Percentiles rank a stretch among this genome's conserved stretches.
phyloP scores from a whole-genome alignment of 2,797 vertebrate genomes.

The Hippoglossus hippoglossus region DNA sequence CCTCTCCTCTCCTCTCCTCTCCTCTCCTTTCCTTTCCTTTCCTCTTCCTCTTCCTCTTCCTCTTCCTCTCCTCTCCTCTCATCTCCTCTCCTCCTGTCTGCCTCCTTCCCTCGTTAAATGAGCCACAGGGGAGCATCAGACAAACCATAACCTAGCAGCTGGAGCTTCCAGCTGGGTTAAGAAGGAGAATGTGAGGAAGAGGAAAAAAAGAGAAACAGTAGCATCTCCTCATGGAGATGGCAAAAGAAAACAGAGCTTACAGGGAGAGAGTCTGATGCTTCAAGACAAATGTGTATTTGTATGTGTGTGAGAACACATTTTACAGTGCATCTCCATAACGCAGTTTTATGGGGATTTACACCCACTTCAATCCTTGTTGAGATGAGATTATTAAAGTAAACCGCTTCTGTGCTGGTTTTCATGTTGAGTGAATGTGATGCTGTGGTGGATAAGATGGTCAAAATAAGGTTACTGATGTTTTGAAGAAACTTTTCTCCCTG shows the following conservation, averaged over 20 bases:
- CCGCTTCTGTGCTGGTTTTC: background rate
- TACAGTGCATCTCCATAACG: background rate
- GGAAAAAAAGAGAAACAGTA: slow-evolving; percentile 23
- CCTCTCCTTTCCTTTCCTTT: slow-evolving; percentile 30
- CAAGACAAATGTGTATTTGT: slow-evolving; percentile 35
- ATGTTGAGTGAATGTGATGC: too few species aligned
- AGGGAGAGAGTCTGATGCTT: slow-evolving; percentile 20
- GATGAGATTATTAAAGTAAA: background rate
- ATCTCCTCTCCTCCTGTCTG: slow-evolving; percentile 22
- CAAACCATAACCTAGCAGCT: slow-evolving; percentile 74
- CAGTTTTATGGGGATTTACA: background rate
- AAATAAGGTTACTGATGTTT: background rate
- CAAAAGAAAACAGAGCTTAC: slow-evolving; percentile 25
- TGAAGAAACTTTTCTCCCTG: background rate
- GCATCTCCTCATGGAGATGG: slow-evolving; percentile 42
- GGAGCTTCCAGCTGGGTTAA: slow-evolving; percentile 75
- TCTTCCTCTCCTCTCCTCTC: slow-evolving; percentile 30
- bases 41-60: slow-evolving; percentile 22
- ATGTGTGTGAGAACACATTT: slow-evolving; percentile 18
- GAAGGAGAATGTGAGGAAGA: slow-evolving; percentile 36
- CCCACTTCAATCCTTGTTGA: background rate
- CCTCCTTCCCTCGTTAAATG: slow-evolving; percentile 67
- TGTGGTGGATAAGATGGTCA: background rate
- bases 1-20: slow-evolving; percentile 27
- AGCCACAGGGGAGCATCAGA: slow-evolving; percentile 75